Evolutionary conservation across 2,888 invertebrate genomes (phyloP).

Genomic region (Omphaloscelis lunosa): DNA sequence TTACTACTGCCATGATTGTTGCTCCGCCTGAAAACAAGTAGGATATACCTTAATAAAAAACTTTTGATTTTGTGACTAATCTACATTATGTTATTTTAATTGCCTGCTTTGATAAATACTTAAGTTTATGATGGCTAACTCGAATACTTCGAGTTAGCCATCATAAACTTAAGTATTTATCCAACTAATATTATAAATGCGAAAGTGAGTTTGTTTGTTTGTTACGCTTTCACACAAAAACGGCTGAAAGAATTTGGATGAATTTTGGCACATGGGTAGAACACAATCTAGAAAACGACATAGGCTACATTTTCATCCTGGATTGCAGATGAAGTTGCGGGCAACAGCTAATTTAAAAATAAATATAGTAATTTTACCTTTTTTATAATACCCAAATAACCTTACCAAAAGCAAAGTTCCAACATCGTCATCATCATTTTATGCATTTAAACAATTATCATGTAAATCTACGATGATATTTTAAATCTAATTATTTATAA

Average conservation of each 20-base stretch:
- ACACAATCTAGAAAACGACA: too few relatives aligned
- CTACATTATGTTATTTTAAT: background rate
- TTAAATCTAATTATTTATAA: background rate
- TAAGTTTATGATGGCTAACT: too few relatives aligned
- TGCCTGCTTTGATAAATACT: background rate
- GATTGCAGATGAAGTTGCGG: too few relatives aligned
- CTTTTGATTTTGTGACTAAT: background rate
- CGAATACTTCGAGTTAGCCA: too few relatives aligned
- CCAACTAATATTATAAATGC: too few relatives aligned
- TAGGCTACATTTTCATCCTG: too few relatives aligned
- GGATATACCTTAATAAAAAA: background rate
- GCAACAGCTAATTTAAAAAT: too few relatives aligned
- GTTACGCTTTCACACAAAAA: too few relatives aligned
- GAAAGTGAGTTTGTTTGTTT: too few relatives aligned
- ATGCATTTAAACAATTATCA: background rate
- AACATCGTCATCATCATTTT: background rate
- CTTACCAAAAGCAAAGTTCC: background rate
- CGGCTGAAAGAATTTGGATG: too few relatives aligned
- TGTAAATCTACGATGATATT: background rate
- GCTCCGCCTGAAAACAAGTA: slow-evolving; percentile 3
- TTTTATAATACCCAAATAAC: background rate
- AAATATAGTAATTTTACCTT: background rate
- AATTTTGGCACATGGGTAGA: too few relatives aligned
- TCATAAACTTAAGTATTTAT: too few relatives aligned
- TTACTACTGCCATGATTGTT: background rate